Conservation (phyloP, 2,797 vertebrate genomes). For the Enteromius fasciolatus region DNA sequence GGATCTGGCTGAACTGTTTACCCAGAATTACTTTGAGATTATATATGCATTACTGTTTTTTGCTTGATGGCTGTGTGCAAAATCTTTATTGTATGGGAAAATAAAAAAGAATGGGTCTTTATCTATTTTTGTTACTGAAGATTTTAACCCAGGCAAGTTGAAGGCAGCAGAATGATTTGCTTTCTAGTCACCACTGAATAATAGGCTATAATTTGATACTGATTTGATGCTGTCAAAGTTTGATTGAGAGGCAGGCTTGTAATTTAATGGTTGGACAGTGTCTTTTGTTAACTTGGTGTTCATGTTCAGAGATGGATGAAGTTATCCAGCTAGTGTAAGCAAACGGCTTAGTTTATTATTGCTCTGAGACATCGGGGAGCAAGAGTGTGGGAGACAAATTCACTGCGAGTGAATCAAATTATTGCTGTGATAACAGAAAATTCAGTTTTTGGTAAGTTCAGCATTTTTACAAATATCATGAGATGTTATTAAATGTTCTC, state of each 20-base stretch:
- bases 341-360: conserved; percentile 14
- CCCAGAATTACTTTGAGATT: not conserved
- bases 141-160: not conserved
- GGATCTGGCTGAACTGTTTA: not conserved
- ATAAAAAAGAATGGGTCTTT: not conserved
- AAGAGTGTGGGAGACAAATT: conserved; percentile 21
- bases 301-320: not conserved
- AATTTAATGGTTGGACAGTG: not conserved
- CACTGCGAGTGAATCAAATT: conserved; percentile 1
- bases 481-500: not conserved
- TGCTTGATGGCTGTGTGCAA: not conserved
- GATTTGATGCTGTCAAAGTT: not conserved
- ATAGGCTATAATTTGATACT: not conserved
- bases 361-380: not conserved
- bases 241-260: not conserved
- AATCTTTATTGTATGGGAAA: not conserved
- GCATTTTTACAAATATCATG: not conserved
- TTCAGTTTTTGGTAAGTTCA: not conserved
- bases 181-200: conserved; percentile 1
- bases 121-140: not conserved
- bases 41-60: not conserved
- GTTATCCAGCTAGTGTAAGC: conserved; percentile 15
- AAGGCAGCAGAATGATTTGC: not conserved
- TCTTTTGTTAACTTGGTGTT: conserved; percentile 13
- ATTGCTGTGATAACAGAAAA: not conserved